Conservation (phyloP, 2,797 vertebrate species). For the Macrochelys suwanniensis region DNA sequence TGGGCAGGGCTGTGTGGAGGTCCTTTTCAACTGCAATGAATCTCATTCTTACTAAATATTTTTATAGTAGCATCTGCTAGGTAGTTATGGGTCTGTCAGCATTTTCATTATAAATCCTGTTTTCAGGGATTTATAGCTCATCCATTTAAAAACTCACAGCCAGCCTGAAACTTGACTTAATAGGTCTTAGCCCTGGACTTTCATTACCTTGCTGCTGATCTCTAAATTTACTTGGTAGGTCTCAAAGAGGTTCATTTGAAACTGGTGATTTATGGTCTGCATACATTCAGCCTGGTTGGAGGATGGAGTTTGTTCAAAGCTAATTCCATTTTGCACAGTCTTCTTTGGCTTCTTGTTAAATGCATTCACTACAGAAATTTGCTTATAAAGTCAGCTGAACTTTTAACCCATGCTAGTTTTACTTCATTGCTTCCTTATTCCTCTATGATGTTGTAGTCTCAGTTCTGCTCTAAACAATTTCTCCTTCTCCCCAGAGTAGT, state of each 20-base stretch:
- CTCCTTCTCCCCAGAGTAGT: background rate
- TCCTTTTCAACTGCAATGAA: background rate
- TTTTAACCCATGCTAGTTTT: background rate
- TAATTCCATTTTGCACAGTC: background rate
- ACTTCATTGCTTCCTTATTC: background rate
- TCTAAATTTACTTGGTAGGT: background rate
- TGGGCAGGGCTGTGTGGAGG: background rate
- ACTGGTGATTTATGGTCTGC: background rate
- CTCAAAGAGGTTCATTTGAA: background rate
- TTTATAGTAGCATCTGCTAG: background rate
- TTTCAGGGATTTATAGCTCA: conserved; percentile 9
- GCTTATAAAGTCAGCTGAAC: background rate
- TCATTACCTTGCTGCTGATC: background rate
- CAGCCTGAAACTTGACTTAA: background rate
- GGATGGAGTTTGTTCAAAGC: background rate
- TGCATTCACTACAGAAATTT: background rate
- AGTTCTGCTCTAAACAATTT: background rate
- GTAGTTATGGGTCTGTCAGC: background rate
- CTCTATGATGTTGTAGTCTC: background rate
- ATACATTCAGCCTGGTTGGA: background rate
- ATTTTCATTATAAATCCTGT: background rate
- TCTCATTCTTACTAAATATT: background rate
- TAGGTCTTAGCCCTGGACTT: background rate
- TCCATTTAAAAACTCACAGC: background rate
- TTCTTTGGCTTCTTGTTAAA: background rate